These are phyloP conservation scores for Protomyctophum bolini DNA, from an alignment of 2,113 vertebrate genomes.

Conservation along the genomic window DNA sequence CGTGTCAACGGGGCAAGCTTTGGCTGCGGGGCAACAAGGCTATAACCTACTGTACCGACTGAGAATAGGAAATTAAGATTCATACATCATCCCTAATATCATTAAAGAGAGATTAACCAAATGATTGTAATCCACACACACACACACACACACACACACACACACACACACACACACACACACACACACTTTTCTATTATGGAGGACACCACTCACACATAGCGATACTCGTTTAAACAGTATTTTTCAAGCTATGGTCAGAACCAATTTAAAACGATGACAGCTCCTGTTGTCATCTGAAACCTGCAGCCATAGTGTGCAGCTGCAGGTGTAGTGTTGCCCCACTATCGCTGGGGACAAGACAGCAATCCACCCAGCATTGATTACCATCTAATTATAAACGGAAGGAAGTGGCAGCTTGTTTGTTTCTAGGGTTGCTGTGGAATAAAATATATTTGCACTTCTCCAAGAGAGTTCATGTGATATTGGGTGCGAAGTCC, in stretches of 20 bases:
- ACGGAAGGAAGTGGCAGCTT: conserved; percentile 78
- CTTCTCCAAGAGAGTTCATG: conserved; percentile 69
- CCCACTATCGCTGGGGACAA: conserved; percentile 49
- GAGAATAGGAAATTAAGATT: too few relatives aligned
- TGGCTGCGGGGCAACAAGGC: neutral
- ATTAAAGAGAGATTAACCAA: too few relatives aligned
- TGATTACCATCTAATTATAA: conserved; percentile 83
- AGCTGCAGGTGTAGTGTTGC: conserved; percentile 65
- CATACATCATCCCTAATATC: too few relatives aligned
- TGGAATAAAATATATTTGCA: conserved; percentile 82
- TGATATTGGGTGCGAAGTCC: conserved; percentile 77
- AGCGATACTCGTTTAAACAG: neutral
- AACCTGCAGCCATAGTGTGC: conserved; percentile 29
- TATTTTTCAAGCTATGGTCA: conserved; percentile 10
- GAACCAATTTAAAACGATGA: conserved; percentile 13
- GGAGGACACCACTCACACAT: neutral
- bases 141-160: too few relatives aligned
- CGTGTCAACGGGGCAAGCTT: conserved; percentile 43
- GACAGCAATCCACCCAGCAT: conserved; percentile 71
- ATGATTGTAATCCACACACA: too few relatives aligned
- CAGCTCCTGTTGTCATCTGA: conserved; percentile 45
- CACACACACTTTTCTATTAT: too few relatives aligned
- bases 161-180: too few relatives aligned
- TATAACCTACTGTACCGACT: neutral
- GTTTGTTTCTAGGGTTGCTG: conserved; percentile 78